Conservation (phyloP, 2,797 vertebrate species). For the Brachyrhaphis roseni region DNA sequence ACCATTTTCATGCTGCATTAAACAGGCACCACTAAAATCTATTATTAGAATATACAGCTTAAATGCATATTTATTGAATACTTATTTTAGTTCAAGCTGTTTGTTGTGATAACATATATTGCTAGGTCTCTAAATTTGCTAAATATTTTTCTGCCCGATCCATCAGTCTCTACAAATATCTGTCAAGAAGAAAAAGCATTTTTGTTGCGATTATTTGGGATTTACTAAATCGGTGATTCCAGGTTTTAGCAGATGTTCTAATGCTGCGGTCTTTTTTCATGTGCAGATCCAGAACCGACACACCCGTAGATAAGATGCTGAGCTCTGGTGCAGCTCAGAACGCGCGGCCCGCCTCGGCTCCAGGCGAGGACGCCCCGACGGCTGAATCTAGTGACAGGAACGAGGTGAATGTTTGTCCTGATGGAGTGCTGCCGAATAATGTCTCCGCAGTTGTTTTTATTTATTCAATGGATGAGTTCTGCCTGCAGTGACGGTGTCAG, state of each 20-base stretch:
- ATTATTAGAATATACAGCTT: not conserved
- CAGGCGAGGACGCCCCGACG: conserved; percentile 82
- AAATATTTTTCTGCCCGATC: not conserved
- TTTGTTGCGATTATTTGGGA: not conserved
- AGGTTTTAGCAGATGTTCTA: not conserved
- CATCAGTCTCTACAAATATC: not conserved
- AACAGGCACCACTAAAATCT: not conserved
- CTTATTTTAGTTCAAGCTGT: not conserved
- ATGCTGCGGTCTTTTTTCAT: conserved; percentile 13
- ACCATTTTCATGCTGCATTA: not conserved
- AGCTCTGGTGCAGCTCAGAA: conserved; percentile 78
- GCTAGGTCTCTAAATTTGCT: not conserved
- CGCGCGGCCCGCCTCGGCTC: conserved; percentile 81
- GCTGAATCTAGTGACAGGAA: conserved; percentile 85
- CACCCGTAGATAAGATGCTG: conserved; percentile 91
- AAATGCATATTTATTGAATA: not conserved
- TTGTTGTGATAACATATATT: not conserved
- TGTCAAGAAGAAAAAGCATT: not conserved
- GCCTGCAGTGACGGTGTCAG: not conserved
- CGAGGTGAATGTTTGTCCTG: conserved; percentile 81
- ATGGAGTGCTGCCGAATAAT: not conserved
- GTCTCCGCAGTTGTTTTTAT: not conserved
- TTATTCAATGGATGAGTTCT: conserved; percentile 26
- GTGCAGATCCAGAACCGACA: conserved; percentile 88
- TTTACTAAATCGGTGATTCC: not conserved